phyloP scores from a whole-genome alignment of 2,113 vertebrate genomes.

The Otus sunia region DNA sequence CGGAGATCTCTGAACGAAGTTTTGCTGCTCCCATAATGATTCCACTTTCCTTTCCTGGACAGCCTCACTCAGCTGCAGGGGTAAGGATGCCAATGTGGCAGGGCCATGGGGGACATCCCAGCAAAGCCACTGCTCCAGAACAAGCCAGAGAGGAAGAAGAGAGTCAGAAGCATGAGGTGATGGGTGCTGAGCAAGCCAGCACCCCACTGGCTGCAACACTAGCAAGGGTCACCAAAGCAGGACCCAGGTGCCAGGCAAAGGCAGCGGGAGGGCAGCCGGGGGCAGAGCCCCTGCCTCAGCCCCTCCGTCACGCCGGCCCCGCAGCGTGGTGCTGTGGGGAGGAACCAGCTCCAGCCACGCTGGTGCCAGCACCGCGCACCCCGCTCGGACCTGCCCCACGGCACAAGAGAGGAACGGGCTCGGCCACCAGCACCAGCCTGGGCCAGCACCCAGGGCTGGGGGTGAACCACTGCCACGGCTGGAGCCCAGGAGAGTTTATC shows the following conservation, averaged over 20 bases:
- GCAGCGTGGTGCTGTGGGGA: fast-evolving
- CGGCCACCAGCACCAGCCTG: not conserved
- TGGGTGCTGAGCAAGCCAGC: not conserved
- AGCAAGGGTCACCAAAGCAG: not conserved
- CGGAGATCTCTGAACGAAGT: not conserved
- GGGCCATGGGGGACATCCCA: not conserved
- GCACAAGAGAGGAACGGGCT: not conserved
- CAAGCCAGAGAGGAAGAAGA: not conserved
- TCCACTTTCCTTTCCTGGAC: not conserved
- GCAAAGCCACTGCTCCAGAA: not conserved
- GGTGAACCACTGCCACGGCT: not conserved
- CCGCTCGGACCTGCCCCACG: not conserved
- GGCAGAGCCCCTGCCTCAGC: not conserved
- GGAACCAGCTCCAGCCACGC: not conserved
- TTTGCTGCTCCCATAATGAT: not conserved
- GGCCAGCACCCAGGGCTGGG: not conserved
- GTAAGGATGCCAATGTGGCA: not conserved
- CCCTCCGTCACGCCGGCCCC: not conserved
- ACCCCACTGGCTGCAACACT: not conserved
- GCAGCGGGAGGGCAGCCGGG: not conserved
- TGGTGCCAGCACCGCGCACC: fast-evolving
- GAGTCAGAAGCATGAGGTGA: not conserved
- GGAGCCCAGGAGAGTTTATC: not conserved
- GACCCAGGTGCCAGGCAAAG: too few relatives aligned
- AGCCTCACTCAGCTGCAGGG: not conserved